Conservation (phyloP, 2,888 invertebrate genomes). For the Philereme transversata region DNA sequence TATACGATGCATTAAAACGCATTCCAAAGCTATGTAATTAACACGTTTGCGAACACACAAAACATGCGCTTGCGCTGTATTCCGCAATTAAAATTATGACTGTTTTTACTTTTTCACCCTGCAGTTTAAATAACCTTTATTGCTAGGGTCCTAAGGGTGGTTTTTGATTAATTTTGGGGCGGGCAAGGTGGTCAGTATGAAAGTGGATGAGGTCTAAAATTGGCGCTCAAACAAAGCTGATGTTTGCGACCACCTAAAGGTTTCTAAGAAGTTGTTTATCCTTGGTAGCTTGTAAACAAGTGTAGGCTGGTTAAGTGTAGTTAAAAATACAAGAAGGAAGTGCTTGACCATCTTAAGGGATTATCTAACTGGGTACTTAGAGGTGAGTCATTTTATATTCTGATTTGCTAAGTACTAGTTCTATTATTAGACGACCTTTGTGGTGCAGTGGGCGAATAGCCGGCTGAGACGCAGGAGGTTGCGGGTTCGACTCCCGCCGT, state of each 20-base stretch:
- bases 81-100: constrained; percentile 72
- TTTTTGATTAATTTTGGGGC: constrained; percentile 36
- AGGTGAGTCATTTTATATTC: too few species aligned
- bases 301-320: constrained; percentile 20
- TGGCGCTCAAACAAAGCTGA: constrained; percentile 70
- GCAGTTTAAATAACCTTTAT: constrained; percentile 29
- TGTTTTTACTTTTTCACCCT: constrained; percentile 23
- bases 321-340: constrained; percentile 23
- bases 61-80: constrained; percentile 57
- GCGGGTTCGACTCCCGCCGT: too few species aligned
- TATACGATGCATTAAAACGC: constrained; percentile 64
- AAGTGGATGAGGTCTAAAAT: constrained; percentile 66
- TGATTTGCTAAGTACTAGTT: too few species aligned
- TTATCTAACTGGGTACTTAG: too few species aligned
- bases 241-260: constrained; percentile 81
- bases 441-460: too few species aligned
- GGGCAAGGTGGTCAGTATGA: constrained; percentile 45
- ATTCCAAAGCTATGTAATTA: constrained; percentile 69
- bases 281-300: constrained; percentile 39
- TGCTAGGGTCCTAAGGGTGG: constrained; percentile 37
- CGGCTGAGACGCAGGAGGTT: too few species aligned
- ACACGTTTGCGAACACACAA: constrained; percentile 67
- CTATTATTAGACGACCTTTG: too few species aligned
- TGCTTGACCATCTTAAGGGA: constrained; percentile 6
- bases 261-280: constrained; percentile 65